These are phyloP conservation scores for Antedon mediterranea DNA, from an alignment of 53 echinoderm and acorn worm species.

Conservation along the genomic window DNA sequence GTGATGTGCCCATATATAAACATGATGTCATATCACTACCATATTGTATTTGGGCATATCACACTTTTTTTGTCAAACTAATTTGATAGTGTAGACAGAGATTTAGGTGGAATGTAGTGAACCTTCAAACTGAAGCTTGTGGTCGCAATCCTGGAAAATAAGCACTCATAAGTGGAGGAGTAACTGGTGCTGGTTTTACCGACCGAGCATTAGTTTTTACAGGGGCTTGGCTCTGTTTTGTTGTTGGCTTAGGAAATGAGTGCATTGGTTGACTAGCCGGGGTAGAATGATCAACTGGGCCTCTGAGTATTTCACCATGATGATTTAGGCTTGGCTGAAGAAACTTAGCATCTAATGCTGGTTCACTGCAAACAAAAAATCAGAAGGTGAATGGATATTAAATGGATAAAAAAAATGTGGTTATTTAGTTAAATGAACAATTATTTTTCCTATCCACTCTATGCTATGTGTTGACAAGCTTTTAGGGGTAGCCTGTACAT, in stretches of 20 bases:
- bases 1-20: too few relatives aligned
- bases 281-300: neutral
- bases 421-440: too few relatives aligned
- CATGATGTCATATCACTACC: too few relatives aligned
- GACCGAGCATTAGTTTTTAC: conserved; percentile 16
- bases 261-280: neutral
- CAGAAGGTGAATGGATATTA: neutral
- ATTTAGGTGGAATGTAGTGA: too few relatives aligned
- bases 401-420: too few relatives aligned
- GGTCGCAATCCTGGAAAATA: conserved; percentile 44
- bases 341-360: conserved; percentile 74
- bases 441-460: too few relatives aligned
- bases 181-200: neutral
- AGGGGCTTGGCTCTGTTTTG: conserved; percentile 1
- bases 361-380: conserved; percentile 16
- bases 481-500: too few relatives aligned
- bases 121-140: neutral
- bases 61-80: too few relatives aligned
- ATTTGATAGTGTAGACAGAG: too few relatives aligned
- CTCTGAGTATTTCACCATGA: conserved; percentile 2
- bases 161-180: conserved; percentile 69
- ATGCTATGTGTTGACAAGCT: too few relatives aligned
- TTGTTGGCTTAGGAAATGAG: neutral
- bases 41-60: too few relatives aligned
- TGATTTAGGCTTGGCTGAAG: conserved; percentile 19